Conservation (phyloP, 2,797 vertebrate species). For the Eremophila alpestris region DNA sequence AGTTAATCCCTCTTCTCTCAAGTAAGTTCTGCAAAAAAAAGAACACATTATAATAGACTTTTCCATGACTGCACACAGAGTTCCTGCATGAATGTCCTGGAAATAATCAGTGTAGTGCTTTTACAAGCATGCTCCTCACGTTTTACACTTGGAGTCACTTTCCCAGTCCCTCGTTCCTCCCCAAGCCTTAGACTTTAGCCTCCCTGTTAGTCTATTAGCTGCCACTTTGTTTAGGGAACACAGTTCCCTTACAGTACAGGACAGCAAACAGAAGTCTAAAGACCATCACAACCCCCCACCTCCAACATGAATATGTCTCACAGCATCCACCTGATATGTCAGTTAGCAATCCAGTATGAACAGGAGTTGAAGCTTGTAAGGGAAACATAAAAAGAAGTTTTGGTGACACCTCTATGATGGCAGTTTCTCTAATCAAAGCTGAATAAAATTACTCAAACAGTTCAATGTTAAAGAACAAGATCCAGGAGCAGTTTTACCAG, state of each 20-base stretch:
- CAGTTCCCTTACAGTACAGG: not conserved
- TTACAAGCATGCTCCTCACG: not conserved
- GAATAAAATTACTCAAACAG: not conserved
- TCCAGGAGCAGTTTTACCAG: not conserved
- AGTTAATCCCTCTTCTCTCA: conserved; percentile 13
- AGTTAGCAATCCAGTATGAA: not conserved
- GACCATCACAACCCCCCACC: not conserved
- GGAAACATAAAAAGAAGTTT: not conserved
- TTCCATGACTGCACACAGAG: not conserved
- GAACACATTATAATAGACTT: not conserved
- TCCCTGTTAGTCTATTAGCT: not conserved
- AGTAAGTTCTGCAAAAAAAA: not conserved
- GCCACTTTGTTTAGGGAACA: not conserved
- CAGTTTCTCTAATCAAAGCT: not conserved
- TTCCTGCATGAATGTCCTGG: not conserved
- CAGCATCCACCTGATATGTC: not conserved
- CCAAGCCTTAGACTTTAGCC: not conserved
- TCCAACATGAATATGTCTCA: not conserved
- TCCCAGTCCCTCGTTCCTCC: not conserved
- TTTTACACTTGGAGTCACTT: not conserved
- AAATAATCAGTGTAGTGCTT: not conserved
- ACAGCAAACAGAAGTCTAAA: not conserved
- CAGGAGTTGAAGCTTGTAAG: not conserved
- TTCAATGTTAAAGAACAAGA: not conserved
- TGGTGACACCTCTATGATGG: not conserved